These are phyloP conservation scores for Heteronetta atricapilla DNA, from an alignment of 2,113 vertebrate species.

Conservation along the genomic window DNA sequence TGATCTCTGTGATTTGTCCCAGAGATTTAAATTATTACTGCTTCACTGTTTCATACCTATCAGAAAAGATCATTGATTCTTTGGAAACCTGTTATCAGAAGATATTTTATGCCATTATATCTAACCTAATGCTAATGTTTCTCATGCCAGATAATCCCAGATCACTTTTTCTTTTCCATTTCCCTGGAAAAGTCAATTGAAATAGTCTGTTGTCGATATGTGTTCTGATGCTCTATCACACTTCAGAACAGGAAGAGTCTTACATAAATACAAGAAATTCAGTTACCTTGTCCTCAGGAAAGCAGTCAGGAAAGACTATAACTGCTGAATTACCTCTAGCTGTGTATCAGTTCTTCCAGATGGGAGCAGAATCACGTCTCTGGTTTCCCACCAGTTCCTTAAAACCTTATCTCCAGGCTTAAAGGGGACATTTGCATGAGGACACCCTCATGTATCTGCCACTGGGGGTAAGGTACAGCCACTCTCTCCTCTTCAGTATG, in stretches of 20 bases:
- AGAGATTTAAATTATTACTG: background rate
- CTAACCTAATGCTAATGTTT: background rate
- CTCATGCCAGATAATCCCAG: background rate
- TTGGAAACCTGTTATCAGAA: background rate
- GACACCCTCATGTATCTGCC: background rate
- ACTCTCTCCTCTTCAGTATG: background rate
- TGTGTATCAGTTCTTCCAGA: background rate
- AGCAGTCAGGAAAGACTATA: background rate
- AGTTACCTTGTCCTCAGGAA: background rate
- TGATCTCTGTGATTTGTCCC: background rate
- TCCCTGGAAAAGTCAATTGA: background rate
- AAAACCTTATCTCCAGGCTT: background rate
- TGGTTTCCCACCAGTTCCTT: background rate
- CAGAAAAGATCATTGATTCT: background rate
- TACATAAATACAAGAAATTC: accelerated
- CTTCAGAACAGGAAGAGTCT: background rate
- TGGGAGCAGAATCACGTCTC: background rate
- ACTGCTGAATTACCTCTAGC: background rate
- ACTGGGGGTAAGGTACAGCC: background rate
- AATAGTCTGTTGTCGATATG: background rate
- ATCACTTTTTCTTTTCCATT: background rate
- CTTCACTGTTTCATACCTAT: background rate
- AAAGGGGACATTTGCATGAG: accelerated
- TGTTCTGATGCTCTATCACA: background rate
- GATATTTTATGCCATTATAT: background rate